Conservation (phyloP, 2,113 vertebrate genomes). For the Scolopax mira region DNA sequence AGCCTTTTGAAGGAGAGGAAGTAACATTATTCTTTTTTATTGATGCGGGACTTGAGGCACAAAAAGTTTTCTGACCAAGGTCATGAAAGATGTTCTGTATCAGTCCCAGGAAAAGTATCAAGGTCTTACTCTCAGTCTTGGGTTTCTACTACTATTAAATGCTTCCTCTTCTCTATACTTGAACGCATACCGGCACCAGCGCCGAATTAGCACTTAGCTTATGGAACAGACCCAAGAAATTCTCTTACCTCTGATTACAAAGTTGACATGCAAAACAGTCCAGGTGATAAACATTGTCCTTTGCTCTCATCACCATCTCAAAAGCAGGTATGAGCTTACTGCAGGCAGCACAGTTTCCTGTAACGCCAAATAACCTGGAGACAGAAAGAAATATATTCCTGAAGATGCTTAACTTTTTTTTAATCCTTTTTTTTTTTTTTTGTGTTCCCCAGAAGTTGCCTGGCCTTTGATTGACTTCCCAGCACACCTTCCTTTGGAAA, state of each 20-base stretch:
- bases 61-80: slow-evolving; percentile 40
- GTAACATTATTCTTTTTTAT: slow-evolving; percentile 51
- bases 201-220: background rate
- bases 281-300: slow-evolving; percentile 98
- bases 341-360: slow-evolving; percentile 97
- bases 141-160: background rate
- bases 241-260: slow-evolving; percentile 95
- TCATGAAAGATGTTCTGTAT: background rate
- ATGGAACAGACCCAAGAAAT: background rate
- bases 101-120: background rate
- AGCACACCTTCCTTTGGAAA: background rate
- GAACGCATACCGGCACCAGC: background rate
- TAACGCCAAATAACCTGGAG: slow-evolving; percentile 94
- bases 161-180: background rate
- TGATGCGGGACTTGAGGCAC: background rate
- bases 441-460: background rate
- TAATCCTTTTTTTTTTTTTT: no score
- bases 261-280: slow-evolving; percentile 99
- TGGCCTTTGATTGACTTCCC: background rate
- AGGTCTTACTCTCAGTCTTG: background rate
- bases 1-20: slow-evolving; percentile 36
- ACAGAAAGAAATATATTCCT: slow-evolving; percentile 10
- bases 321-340: slow-evolving; percentile 99
- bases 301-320: slow-evolving; percentile 99
- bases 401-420: background rate